These are phyloP conservation scores for Cossypha heuglini DNA, from an alignment of 2,797 vertebrate genomes.

Conservation along the genomic window DNA sequence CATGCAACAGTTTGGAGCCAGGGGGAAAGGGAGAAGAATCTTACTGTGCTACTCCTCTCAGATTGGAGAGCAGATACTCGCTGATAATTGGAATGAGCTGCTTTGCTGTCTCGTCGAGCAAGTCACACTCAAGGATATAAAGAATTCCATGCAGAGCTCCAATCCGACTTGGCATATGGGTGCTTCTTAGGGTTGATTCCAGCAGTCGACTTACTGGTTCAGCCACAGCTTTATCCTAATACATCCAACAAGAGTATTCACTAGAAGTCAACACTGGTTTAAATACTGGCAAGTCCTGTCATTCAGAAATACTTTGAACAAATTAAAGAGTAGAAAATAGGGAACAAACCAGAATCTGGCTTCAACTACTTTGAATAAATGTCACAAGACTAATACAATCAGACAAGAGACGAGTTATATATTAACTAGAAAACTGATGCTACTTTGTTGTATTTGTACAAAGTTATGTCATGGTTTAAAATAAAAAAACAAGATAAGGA, in stretches of 20 bases:
- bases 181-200: constrained; percentile 91
- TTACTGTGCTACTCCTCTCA: constrained; percentile 90
- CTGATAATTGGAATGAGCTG: constrained; percentile 91
- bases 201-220: constrained; percentile 92
- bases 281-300: neutral
- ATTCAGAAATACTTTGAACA: neutral
- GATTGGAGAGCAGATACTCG: constrained; percentile 92
- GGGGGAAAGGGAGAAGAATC: neutral
- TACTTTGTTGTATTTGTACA: neutral
- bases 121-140: constrained; percentile 94
- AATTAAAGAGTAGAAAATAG: neutral
- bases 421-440: neutral
- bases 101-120: constrained; percentile 93
- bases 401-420: neutral
- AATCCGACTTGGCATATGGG: constrained; percentile 92
- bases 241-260: neutral
- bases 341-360: neutral
- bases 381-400: neutral
- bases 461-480: neutral
- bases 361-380: neutral
- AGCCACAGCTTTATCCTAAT: constrained; percentile 91
- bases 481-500: neutral
- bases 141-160: constrained; percentile 93
- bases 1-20: neutral
- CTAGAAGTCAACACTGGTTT: neutral